Conservation (phyloP, 2,888 invertebrate species). For the Toxonevra muliebris region DNA sequence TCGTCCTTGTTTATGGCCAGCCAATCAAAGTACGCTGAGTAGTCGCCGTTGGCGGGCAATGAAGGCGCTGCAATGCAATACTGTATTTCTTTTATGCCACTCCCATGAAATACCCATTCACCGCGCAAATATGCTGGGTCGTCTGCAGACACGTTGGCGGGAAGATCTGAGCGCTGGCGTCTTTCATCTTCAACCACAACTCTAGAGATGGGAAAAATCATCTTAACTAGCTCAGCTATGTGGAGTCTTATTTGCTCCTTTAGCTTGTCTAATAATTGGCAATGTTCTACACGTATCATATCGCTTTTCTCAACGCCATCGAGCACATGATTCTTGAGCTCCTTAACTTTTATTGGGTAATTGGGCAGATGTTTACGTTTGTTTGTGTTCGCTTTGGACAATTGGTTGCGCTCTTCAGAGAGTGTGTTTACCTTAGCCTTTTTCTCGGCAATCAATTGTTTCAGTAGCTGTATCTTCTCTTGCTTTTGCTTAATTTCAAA, state of each 20-base stretch:
- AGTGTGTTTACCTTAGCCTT: conserved; percentile 57
- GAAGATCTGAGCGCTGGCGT: conserved; percentile 43
- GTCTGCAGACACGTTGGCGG: conserved; percentile 66
- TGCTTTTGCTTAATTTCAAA: conserved; percentile 71
- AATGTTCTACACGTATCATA: conserved; percentile 66
- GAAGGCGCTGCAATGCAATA: conserved; percentile 85
- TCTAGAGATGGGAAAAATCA: conserved; percentile 74
- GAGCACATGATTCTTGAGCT: conserved; percentile 69
- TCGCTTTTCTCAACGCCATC: conserved; percentile 68
- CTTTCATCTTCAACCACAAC: conserved; percentile 60
- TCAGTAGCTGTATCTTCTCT: conserved; percentile 69
- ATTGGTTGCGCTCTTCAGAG: conserved; percentile 65
- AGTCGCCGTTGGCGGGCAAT: conserved; percentile 84
- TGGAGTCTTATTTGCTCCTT: conserved; percentile 70
- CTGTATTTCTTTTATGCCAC: conserved; percentile 74
- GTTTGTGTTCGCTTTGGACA: conserved; percentile 62
- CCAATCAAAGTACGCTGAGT: conserved; percentile 80
- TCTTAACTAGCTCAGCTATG: conserved; percentile 72
- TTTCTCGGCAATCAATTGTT: conserved; percentile 66
- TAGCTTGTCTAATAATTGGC: conserved; percentile 67
- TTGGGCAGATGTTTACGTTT: conserved; percentile 69
- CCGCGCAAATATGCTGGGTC: conserved; percentile 83
- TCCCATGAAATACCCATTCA: conserved; percentile 73
- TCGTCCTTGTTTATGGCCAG: conserved; percentile 69
- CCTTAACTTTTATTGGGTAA: conserved; percentile 72